A percentile compares a stretch with the other conserved stretches of the same genome.
Conservation (phyloP, 2,888 invertebrate genomes). For the Labia minor region DNA sequence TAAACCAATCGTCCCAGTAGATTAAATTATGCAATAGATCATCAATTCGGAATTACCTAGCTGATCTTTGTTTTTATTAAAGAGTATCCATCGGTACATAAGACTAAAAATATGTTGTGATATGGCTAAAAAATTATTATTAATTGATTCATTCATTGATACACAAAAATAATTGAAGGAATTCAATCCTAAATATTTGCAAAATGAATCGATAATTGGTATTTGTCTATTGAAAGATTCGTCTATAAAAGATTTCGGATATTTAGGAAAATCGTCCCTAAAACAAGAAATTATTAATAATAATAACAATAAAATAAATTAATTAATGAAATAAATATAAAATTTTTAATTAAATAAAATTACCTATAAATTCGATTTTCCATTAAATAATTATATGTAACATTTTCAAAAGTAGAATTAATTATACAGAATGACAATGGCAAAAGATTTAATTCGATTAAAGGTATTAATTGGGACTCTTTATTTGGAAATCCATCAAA, state of each 20-base stretch:
- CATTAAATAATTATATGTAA: too few species aligned
- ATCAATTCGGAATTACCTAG: too few species aligned
- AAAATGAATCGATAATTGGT: neutral
- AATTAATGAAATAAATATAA: too few species aligned
- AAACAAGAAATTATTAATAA: neutral
- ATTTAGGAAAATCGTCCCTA: neutral
- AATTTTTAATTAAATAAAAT: too few species aligned
- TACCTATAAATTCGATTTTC: too few species aligned
- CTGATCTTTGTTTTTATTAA: too few species aligned
- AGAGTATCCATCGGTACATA: neutral
- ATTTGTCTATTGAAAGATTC: neutral
- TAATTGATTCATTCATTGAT: neutral
- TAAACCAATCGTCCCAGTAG: too few species aligned
- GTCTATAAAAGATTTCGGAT: neutral
- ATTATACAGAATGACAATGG: neutral
- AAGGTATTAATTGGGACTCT: neutral
- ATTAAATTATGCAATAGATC: too few species aligned
- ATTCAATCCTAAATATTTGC: neutral
- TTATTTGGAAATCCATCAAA: neutral
- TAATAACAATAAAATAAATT: too few species aligned
- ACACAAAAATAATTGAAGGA: neutral
- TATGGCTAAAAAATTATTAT: neutral
- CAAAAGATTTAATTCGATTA: neutral
- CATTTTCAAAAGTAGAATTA: neutral
- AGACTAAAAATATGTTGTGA: neutral